A percentile compares a stretch with the other conserved stretches of the same genome.
These are phyloP conservation scores for Astatoreochromis straeleni DNA, from an alignment of 2,113 vertebrate genomes.

Conservation along the genomic window DNA sequence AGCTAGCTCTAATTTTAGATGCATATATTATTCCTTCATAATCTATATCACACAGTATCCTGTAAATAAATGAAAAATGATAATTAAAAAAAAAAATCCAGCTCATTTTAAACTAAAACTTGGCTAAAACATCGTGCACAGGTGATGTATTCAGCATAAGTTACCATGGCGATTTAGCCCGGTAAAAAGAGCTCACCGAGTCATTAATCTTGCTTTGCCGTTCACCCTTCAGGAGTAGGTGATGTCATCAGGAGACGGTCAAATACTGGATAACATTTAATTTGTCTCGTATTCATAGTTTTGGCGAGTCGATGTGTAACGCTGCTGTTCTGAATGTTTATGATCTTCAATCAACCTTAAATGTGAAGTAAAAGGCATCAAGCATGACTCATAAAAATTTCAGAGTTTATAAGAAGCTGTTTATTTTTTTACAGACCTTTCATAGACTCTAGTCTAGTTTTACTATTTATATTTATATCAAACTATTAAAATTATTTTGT, in stretches of 20 bases:
- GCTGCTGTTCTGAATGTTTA: neutral
- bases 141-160: neutral
- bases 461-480: neutral
- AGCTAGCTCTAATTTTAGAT: fast-evolving
- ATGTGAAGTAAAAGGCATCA: neutral
- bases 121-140: neutral
- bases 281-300: fast-evolving
- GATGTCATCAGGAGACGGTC: neutral
- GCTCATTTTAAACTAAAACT: neutral
- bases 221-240: neutral
- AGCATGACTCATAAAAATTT: neutral
- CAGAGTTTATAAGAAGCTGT: neutral
- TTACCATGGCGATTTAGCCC: neutral
- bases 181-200: neutral
- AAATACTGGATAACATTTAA: neutral
- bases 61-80: neutral
- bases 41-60: neutral
- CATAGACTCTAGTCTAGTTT: neutral
- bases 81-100: fast-evolving
- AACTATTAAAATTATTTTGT: fast-evolving
- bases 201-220: neutral
- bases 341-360: neutral
- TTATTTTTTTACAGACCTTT: neutral
- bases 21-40: neutral
- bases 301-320: neutral